Evolutionary conservation across 1,140 invertebrate species (phyloP).

Genomic region (Paramacrobiotus metropolitanus): DNA sequence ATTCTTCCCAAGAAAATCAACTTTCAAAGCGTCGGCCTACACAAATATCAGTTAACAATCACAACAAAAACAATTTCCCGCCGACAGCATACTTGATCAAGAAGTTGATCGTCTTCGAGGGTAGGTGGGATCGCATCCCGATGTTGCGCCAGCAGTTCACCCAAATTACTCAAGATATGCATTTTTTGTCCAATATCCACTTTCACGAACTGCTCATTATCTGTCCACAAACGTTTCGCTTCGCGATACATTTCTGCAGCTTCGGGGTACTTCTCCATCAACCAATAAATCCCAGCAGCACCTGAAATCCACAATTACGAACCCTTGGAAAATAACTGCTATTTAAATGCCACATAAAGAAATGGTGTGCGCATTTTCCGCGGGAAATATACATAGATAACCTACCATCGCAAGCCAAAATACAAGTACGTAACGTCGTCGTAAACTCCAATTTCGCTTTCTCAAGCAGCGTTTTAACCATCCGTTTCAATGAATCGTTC

Average conservation of each 20-base stretch:
- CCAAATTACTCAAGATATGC: not conserved
- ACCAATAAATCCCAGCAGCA: not conserved
- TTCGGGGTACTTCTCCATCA: not conserved
- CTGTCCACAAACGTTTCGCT: not conserved
- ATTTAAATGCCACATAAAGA: not conserved
- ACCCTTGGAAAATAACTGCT: too few relatives aligned
- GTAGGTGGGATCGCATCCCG: not conserved
- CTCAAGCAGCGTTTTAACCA: not conserved
- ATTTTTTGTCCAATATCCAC: not conserved
- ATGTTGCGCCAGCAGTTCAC: not conserved
- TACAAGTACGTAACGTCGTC: not conserved
- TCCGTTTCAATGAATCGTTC: not conserved
- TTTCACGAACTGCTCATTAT: not conserved
- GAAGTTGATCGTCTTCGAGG: not conserved
- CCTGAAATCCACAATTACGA: not conserved
- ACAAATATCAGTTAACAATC: too few relatives aligned
- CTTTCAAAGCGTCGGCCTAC: not conserved
- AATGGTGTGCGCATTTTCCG: too few relatives aligned
- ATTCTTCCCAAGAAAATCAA: too few relatives aligned
- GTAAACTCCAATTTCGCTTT: not conserved
- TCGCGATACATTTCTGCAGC: not conserved
- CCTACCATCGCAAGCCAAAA: not conserved
- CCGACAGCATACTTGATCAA: not conserved
- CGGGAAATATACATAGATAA: not conserved
- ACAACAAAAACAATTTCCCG: too few relatives aligned